Evolutionary conservation across 2,113 vertebrate genomes (phyloP).

Genomic region (Percina caprodes): DNA sequence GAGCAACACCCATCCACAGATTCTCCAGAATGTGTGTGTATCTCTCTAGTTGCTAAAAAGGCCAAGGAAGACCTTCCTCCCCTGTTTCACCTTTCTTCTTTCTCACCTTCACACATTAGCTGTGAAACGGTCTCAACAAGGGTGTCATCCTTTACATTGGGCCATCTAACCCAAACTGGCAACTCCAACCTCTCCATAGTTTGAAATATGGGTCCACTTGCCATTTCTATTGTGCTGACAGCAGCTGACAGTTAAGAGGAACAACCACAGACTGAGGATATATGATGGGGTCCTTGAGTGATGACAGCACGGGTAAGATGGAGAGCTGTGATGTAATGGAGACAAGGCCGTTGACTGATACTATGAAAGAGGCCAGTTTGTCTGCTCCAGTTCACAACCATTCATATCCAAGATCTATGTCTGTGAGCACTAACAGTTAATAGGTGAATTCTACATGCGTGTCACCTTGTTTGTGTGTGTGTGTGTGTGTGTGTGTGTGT

Average conservation of each 20-base stretch:
- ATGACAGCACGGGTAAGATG: slow-evolving; percentile 70
- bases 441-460: background rate
- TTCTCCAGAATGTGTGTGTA: background rate
- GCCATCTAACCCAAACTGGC: slow-evolving; percentile 61
- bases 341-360: slow-evolving; percentile 69
- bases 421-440: slow-evolving; percentile 27
- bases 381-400: slow-evolving; percentile 57
- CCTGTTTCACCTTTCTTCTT: slow-evolving; percentile 4
- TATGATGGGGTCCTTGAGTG: slow-evolving; percentile 76
- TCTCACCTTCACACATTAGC: slow-evolving; percentile 41
- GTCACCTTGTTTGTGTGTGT: background rate
- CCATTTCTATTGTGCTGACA: slow-evolving; percentile 68
- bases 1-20: background rate
- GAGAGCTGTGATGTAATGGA: slow-evolving; percentile 70
- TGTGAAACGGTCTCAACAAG: slow-evolving; percentile 55
- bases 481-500: background rate
- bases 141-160: slow-evolving; percentile 70
- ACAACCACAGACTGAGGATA: slow-evolving; percentile 68
- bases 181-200: slow-evolving; percentile 38
- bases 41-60: slow-evolving; percentile 1
- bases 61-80: slow-evolving; percentile 2
- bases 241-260: slow-evolving; percentile 78
- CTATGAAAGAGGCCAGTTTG: slow-evolving; percentile 49
- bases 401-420: slow-evolving; percentile 68
- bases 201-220: slow-evolving; percentile 72